Evolutionary conservation across 2,888 invertebrate species (phyloP).

Genomic region (Thymelicus acteon): DNA sequence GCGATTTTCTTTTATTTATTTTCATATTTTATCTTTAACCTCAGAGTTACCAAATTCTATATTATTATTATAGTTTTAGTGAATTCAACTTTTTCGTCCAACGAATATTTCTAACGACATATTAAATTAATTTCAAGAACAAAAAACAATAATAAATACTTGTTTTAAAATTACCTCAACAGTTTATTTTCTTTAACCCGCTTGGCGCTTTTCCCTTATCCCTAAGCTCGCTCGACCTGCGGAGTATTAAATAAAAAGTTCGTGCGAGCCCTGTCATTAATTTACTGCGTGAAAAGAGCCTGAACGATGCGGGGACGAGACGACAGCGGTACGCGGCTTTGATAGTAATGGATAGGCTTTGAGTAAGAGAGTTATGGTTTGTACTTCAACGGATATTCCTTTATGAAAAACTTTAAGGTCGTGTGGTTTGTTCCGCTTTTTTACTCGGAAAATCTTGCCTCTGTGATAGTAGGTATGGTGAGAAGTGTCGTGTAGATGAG

Average conservation of each 20-base stretch:
- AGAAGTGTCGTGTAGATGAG: no score
- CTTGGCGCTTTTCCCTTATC: constrained; percentile 2
- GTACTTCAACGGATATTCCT: constrained; percentile 45
- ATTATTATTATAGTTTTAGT: no score
- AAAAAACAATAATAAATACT: no score
- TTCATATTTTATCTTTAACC: no score
- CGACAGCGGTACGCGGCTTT: constrained; percentile 57
- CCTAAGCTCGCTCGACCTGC: constrained; percentile 12
- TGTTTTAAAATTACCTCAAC: no score
- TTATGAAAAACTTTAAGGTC: constrained; percentile 37
- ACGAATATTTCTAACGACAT: no score
- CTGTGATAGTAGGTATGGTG: neutral
- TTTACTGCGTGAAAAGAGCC: constrained; percentile 77
- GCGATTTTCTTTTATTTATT: no score
- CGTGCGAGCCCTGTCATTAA: constrained; percentile 75
- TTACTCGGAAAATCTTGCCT: constrained; percentile 1
- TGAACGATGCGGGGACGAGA: constrained; percentile 55
- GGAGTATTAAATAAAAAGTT: constrained; percentile 56
- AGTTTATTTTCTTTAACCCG: neutral
- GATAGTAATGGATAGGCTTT: constrained; percentile 68
- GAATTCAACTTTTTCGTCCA: no score
- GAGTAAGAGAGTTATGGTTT: constrained; percentile 59
- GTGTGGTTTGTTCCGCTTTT: constrained; percentile 16
- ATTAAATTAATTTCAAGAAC: no score
- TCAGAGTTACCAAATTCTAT: no score